A percentile compares a stretch with the other conserved stretches of the same genome.
phyloP scores from a whole-genome alignment of 2,888 invertebrate species.

The Aricia artaxerxes region DNA sequence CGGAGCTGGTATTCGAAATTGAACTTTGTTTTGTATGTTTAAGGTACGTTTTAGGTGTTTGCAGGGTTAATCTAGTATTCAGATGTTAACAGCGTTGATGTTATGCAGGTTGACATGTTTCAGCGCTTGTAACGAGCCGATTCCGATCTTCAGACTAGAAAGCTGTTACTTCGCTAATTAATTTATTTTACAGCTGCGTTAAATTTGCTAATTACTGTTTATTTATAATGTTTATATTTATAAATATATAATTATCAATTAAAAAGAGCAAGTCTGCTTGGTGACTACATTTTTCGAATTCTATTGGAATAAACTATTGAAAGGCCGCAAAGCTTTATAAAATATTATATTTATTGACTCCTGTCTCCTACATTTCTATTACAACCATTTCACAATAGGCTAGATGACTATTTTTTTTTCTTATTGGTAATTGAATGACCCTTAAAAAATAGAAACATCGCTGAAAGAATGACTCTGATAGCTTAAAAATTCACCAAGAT shows the following conservation, averaged over 20 bases:
- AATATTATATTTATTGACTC: no score
- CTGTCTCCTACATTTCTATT: no score
- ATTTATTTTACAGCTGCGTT: conserved; percentile 24
- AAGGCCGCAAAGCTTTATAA: no score
- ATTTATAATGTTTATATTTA: background rate
- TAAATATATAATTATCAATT: no score
- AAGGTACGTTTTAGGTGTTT: conserved; percentile 49
- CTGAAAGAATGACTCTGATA: no score
- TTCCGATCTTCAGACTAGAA: conserved; percentile 40
- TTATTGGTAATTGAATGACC: no score
- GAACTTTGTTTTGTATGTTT: conserved; percentile 51
- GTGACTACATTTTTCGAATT: background rate
- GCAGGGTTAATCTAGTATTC: conserved; percentile 46
- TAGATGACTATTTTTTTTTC: no score
- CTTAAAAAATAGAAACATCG: no score
- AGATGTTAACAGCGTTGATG: conserved; percentile 66
- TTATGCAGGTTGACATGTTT: conserved; percentile 65
- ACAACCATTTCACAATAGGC: no score
- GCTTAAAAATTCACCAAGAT: no score
- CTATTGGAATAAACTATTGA: no score
- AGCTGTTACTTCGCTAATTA: conserved; percentile 30
- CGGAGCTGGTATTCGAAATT: conserved; percentile 55
- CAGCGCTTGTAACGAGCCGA: conserved; percentile 58
- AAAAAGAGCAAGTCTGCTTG: background rate
- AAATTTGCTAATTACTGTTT: conserved; percentile 5